These are phyloP conservation scores for Lepetodrilus schrolli DNA, from an alignment of 2,888 invertebrate genomes.

Conservation along the genomic window DNA sequence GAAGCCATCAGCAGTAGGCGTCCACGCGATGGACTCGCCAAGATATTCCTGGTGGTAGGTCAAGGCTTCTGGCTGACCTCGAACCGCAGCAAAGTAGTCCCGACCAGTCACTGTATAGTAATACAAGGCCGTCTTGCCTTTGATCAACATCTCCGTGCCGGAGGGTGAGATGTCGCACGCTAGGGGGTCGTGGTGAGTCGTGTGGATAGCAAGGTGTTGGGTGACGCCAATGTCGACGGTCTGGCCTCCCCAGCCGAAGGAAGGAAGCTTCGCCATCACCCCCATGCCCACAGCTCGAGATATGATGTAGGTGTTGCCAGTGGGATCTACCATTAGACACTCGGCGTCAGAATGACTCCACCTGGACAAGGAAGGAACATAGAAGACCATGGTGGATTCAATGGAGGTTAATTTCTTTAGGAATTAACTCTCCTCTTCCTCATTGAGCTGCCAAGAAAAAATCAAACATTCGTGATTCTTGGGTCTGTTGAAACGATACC, in stretches of 20 bases:
- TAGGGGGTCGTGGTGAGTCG: constrained; percentile 24
- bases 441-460: too few species aligned
- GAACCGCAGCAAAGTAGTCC: constrained; percentile 8
- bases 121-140: constrained; percentile 21
- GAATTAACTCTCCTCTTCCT: too few species aligned
- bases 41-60: neutral
- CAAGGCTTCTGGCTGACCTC: neutral
- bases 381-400: too few species aligned
- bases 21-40: constrained; percentile 37
- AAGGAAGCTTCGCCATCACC: constrained; percentile 40
- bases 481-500: too few species aligned
- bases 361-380: constrained; percentile 37
- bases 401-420: too few species aligned
- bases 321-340: constrained; percentile 47
- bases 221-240: neutral
- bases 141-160: constrained; percentile 37
- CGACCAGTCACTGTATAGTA: constrained; percentile 19
- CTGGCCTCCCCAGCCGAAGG: constrained; percentile 39
- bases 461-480: too few species aligned
- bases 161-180: constrained; percentile 39
- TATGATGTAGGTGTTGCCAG: constrained; percentile 45
- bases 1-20: constrained; percentile 26
- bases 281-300: constrained; percentile 41
- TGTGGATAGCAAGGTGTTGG: neutral
- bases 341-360: constrained; percentile 48